Evolutionary conservation across 2,888 invertebrate genomes (phyloP).

Genomic region (Ctenicera cuprea): DNA sequence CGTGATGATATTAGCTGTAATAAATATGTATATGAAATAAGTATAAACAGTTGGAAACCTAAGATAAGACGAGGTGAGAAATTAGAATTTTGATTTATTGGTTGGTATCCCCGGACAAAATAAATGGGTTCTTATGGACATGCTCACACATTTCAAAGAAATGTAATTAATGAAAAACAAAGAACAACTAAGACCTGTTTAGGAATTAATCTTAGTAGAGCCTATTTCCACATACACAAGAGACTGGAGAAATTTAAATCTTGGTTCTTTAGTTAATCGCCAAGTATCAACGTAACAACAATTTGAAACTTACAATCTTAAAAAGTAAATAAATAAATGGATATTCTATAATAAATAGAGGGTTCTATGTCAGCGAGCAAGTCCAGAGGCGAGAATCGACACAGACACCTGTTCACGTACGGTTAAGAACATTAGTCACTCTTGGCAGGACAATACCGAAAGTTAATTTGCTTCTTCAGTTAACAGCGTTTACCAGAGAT

Average conservation of each 20-base stretch:
- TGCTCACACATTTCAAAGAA: conserved; percentile 44
- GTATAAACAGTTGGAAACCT: conserved; percentile 57
- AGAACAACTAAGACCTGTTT: conserved; percentile 13
- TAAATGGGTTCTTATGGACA: conserved; percentile 52
- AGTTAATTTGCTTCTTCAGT: conserved; percentile 70
- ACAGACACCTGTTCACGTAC: conserved; percentile 63
- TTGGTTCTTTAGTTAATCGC: not conserved
- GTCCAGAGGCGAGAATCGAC: conserved; percentile 61
- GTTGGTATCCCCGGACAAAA: conserved; percentile 46
- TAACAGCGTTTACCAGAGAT: conserved; percentile 61
- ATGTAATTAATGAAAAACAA: conserved; percentile 51
- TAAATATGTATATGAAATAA: conserved; percentile 52
- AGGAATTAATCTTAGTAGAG: conserved; percentile 29
- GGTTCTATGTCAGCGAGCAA: conserved; percentile 52
- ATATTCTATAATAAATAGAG: conserved; percentile 36
- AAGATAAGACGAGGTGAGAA: conserved; percentile 55
- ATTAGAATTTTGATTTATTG: conserved; percentile 58
- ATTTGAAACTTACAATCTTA: conserved; percentile 28
- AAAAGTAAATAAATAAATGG: conserved; percentile 39
- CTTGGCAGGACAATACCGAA: conserved; percentile 69
- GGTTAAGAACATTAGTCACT: conserved; percentile 67
- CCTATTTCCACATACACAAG: not conserved
- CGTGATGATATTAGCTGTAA: conserved; percentile 42
- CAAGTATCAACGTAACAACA: conserved; percentile 13
- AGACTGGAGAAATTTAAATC: not conserved